phyloP scores from a whole-genome alignment of 2,113 vertebrate genomes.

The Macrotus californicus region DNA sequence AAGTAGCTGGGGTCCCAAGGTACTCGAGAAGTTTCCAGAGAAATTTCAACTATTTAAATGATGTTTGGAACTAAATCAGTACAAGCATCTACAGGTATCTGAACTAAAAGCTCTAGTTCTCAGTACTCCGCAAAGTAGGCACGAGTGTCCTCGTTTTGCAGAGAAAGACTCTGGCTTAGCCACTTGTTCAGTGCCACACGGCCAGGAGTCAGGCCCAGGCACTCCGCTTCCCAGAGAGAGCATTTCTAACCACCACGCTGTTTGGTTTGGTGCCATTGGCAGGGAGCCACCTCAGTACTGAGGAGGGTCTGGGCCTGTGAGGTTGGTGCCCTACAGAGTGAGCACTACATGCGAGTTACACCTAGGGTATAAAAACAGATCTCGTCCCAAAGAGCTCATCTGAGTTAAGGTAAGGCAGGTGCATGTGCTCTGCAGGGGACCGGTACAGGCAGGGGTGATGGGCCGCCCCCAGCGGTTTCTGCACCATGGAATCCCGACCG shows the following conservation, averaged over 20 bases:
- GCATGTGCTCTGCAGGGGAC: neutral
- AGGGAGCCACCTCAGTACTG: neutral
- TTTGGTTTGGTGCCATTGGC: neutral
- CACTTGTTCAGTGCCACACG: neutral
- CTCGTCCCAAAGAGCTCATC: neutral
- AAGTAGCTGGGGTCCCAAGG: neutral
- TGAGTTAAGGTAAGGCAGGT: neutral
- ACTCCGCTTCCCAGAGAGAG: neutral
- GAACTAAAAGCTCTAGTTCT: neutral
- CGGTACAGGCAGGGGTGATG: neutral
- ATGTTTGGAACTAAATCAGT: neutral
- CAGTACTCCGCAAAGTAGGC: neutral
- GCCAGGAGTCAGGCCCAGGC: neutral
- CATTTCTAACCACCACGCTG: neutral
- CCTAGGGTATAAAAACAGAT: neutral
- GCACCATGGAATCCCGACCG: neutral
- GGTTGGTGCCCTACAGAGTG: neutral
- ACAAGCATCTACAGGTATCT: neutral
- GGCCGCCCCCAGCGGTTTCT: neutral
- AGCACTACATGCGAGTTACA: neutral
- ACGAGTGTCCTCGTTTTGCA: neutral
- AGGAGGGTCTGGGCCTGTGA: neutral
- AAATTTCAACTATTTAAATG: neutral
- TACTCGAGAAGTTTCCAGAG: constrained; percentile 17
- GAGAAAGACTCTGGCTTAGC: neutral